Evolutionary conservation across 2,888 invertebrate species (phyloP), one percentile per base, ranked within the genome.

Genomic region (Microplitis manilae): DNA sequence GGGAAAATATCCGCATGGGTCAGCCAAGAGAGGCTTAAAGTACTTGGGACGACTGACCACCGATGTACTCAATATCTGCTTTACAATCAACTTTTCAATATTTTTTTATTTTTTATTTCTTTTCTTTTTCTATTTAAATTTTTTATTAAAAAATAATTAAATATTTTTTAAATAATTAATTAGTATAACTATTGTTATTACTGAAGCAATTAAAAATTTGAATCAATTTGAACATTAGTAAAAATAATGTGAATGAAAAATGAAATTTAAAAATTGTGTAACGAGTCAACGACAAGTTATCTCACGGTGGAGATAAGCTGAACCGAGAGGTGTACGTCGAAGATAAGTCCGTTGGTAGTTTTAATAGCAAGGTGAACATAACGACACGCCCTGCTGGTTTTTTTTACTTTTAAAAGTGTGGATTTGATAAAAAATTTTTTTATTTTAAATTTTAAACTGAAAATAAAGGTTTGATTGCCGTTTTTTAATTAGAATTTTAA

Each of bases 1-100:
- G 84, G 83, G 81, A 88, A 88, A 89, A 89, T 88, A 89, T 89
- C 89, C 89, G 89, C 88, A 86, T 88, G 88, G 89, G 89, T 89
- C 89, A 89, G 89, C 89, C 87, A 80, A 86, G 87, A 89, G 89
- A 84, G 85, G 89, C 89, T 89, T 89, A 89, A 84, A 88, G 85
- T 83, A 79, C 81, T 78, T 75, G 85, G 87, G 86, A 86, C 85
- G 85, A 73, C 65, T 65, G 59, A 83, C 84, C 86, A 85, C 83
- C 78, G 77, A 71, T 75, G 74, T 69, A 71, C 81, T 85, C 88
- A 87, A 89, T 89, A 89, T 90, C 89, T 88, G 89, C 88, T 90
- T 89, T 89, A 81, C 84, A 85, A 86, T 87, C 73, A 77, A 86
- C 87, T 88, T 84, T 80, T 85, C 84, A 13, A 86, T 87, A 89